Percentiles rank a stretch among this genome's conserved stretches.
phyloP scores from a whole-genome alignment of 2,113 vertebrate genomes.

The Tautogolabrus adspersus region DNA sequence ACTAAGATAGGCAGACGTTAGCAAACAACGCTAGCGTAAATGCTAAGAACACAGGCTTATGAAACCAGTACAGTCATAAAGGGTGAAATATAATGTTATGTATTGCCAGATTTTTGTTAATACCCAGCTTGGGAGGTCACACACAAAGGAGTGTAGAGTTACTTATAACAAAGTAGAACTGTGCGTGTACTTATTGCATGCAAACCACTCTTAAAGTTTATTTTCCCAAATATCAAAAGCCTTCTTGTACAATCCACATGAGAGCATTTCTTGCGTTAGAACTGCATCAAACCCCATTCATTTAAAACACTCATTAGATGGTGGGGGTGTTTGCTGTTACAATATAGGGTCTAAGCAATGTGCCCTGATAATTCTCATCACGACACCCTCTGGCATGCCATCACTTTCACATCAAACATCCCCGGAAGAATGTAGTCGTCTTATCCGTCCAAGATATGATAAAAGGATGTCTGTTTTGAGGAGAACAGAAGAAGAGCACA shows the following conservation, averaged over 20 bases:
- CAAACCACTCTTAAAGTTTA: too few species aligned
- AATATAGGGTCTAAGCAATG: not conserved
- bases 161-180: too few species aligned
- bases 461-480: conserved; percentile 67
- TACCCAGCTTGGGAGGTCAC: too few species aligned
- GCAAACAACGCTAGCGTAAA: too few species aligned
- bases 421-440: conserved; percentile 63
- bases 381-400: conserved; percentile 49
- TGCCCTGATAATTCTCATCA: conserved; percentile 42
- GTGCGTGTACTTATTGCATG: too few species aligned
- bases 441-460: conserved; percentile 73
- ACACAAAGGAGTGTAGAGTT: too few species aligned
- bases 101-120: too few species aligned
- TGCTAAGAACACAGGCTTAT: too few species aligned
- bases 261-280: conserved; percentile 18
- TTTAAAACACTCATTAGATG: conserved; percentile 32
- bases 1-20: too few species aligned
- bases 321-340: not conserved
- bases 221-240: too few species aligned
- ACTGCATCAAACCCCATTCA: not conserved
- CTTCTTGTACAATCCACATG: conserved; percentile 1
- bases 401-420: conserved; percentile 69
- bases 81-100: too few species aligned
- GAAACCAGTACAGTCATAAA: too few species aligned
- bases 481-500: conserved; percentile 61